Percentiles rank a stretch among this genome's conserved stretches.
Conservation (phyloP, 2,797 vertebrate genomes). For the Scyliorhinus canicula region DNA sequence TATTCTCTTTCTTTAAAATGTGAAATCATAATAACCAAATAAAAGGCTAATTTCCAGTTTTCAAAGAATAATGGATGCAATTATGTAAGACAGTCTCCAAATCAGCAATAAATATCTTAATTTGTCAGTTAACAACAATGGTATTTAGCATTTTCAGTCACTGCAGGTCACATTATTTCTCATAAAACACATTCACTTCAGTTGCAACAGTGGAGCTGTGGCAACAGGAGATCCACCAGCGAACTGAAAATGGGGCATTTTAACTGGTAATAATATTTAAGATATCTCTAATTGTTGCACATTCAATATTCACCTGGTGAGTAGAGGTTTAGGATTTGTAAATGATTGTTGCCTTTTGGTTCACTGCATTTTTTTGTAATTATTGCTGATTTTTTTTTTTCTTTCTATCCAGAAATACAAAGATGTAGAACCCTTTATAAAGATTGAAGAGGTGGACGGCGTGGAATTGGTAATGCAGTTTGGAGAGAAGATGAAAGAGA, state of each 20-base stretch:
- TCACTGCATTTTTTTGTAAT: not conserved
- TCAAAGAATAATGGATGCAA: not conserved
- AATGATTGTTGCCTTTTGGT: not conserved
- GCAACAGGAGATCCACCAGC: not conserved
- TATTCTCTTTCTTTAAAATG: not conserved
- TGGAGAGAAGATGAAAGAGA: conserved; percentile 88
- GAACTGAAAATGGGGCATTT: conserved; percentile 13
- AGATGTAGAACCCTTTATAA: conserved; percentile 75
- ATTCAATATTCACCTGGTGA: not conserved
- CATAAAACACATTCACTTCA: not conserved
- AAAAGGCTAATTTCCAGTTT: not conserved
- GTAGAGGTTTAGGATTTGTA: not conserved
- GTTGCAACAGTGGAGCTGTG: not conserved
- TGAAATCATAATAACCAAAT: not conserved
- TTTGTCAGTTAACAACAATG: not conserved
- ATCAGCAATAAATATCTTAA: not conserved
- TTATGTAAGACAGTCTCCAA: not conserved
- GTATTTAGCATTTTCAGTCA: not conserved
- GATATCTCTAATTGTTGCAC: not conserved
- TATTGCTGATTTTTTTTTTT: not conserved
- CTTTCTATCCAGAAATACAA: conserved; percentile 75
- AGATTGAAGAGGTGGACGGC: conserved; percentile 80
- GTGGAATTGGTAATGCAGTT: conserved; percentile 79
- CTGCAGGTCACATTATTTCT: not conserved
- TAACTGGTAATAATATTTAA: not conserved